Conservation (phyloP, 1,140 invertebrate genomes). For the Anadara kagoshimensis region DNA sequence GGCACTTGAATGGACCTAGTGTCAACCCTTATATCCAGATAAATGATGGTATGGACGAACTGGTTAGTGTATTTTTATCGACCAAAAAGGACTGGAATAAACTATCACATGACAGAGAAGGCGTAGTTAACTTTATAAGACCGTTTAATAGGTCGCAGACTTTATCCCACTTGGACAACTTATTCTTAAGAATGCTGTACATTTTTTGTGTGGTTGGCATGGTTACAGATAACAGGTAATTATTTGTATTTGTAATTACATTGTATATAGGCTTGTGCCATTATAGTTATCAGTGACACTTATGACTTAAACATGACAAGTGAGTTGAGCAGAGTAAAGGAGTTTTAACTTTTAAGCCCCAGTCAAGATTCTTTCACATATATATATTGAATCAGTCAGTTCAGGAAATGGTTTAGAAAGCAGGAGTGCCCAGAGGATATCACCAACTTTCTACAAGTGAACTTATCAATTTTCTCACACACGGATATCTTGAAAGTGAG, state of each 20-base stretch:
- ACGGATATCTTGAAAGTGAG: no score
- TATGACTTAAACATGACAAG: no score
- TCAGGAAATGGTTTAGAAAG: no score
- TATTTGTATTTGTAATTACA: no score
- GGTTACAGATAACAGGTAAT: constrained; percentile 12
- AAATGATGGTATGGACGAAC: neutral
- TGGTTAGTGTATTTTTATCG: neutral
- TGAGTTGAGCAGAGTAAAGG: no score
- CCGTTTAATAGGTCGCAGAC: neutral
- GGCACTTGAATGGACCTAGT: neutral
- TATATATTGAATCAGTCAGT: no score
- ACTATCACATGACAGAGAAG: neutral
- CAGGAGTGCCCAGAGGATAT: no score
- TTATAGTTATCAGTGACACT: no score
- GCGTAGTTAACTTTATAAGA: neutral
- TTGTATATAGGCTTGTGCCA: neutral
- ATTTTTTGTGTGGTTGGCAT: constrained; percentile 5
- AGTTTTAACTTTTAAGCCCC: no score
- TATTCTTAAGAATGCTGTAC: neutral
- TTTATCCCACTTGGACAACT: neutral
- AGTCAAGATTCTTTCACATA: no score
- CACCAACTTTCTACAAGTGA: no score
- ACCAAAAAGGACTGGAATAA: neutral
- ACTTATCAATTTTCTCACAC: no score
- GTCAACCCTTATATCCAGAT: neutral